Conservation (phyloP, 2,888 invertebrate species). For the Rotaria socialis region DNA sequence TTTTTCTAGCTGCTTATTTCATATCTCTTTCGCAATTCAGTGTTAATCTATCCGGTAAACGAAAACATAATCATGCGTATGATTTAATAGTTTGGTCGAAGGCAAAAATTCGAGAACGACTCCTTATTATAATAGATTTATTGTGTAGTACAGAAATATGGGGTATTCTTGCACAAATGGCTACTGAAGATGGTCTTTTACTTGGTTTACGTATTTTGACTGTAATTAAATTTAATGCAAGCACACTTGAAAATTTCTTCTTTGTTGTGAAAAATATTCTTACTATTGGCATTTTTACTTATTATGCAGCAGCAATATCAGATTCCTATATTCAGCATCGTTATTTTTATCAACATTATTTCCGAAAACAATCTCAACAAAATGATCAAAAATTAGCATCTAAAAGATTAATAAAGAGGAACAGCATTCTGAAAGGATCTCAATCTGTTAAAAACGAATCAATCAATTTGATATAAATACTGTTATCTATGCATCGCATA, state of each 20-base stretch:
- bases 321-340: background rate
- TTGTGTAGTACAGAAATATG: background rate
- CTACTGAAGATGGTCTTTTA: background rate
- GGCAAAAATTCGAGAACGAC: background rate
- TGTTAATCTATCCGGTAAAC: conserved; percentile 3
- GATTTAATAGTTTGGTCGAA: background rate
- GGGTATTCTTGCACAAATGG: conserved; percentile 5
- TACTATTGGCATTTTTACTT: background rate
- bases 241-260: background rate
- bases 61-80: background rate
- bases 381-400: no score
- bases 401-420: no score
- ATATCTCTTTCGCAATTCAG: conserved; percentile 10
- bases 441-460: no score
- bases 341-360: background rate
- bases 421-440: no score
- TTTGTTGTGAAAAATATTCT: background rate
- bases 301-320: background rate
- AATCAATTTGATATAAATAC: no score
- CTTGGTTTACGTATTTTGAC: background rate
- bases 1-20: background rate
- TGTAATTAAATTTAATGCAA: background rate
- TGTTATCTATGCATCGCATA: no score
- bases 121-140: background rate
- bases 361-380: no score